Evolutionary conservation across 2,113 vertebrate genomes (phyloP).

Genomic region (Procavia capensis): DNA sequence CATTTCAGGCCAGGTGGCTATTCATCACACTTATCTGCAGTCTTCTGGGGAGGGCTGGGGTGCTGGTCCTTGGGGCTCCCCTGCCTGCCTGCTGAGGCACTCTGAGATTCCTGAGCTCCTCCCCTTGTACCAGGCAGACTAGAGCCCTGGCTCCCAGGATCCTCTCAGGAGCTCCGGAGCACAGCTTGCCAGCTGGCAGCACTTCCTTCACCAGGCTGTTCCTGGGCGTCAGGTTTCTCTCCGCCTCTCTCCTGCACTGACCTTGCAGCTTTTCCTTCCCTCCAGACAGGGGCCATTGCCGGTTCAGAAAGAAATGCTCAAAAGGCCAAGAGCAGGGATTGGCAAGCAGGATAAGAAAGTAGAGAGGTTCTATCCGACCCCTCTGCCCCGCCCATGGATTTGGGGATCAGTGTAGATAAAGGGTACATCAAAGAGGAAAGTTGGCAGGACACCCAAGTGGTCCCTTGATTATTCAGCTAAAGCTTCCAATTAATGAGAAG

Average conservation of each 20-base stretch:
- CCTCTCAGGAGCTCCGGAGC: not conserved
- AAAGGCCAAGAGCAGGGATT: not conserved
- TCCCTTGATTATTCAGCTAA: not conserved
- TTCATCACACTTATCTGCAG: accelerated
- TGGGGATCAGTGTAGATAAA: not conserved
- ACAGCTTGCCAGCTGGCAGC: conserved; percentile 54
- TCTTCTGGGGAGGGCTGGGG: not conserved
- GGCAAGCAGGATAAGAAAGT: not conserved
- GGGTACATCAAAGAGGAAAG: not conserved
- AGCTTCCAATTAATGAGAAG: accelerated
- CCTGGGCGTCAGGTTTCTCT: conserved; percentile 47
- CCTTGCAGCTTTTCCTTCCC: conserved; percentile 67
- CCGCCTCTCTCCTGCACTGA: conserved; percentile 55
- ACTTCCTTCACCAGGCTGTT: conserved; percentile 18
- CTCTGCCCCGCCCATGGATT: accelerated
- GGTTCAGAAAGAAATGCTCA: not conserved
- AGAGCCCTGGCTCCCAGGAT: not conserved
- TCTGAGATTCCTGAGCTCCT: not conserved
- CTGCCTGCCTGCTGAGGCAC: not conserved
- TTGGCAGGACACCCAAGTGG: accelerated
- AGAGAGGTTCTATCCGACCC: too few relatives aligned
- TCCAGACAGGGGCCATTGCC: not conserved
- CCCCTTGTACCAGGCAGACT: not conserved
- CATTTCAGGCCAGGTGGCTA: not conserved
- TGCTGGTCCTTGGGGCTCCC: not conserved